Evolutionary conservation across 2,888 invertebrate species (phyloP).

Genomic region (Andrena bucephala): DNA sequence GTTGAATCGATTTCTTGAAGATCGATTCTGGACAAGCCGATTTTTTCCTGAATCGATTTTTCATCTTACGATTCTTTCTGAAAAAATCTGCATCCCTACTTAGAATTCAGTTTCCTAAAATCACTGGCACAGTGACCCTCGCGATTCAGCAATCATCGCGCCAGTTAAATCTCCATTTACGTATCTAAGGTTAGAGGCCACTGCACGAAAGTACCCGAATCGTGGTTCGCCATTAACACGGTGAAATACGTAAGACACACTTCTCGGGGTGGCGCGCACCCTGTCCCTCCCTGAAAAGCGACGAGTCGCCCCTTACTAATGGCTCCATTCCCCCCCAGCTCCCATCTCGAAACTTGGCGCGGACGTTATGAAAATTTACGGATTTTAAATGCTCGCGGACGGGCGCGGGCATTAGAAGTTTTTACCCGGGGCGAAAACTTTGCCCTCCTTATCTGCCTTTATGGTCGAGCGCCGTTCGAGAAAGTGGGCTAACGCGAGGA

Average conservation of each 20-base stretch:
- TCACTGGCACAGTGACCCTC: background rate
- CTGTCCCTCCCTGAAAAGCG: slow-evolving; percentile 23
- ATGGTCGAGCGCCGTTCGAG: slow-evolving; percentile 72
- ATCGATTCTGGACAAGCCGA: no score
- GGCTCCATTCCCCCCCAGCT: slow-evolving; percentile 19
- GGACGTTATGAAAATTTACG: slow-evolving; percentile 77
- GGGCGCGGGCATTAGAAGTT: slow-evolving; percentile 68
- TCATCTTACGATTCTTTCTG: no score
- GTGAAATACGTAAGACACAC: slow-evolving; percentile 10
- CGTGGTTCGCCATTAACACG: background rate
- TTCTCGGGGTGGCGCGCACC: slow-evolving; percentile 4
- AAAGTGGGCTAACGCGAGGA: slow-evolving; percentile 75
- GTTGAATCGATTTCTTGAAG: no score
- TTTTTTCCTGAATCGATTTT: no score
- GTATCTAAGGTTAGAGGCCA: background rate
- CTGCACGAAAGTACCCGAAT: background rate
- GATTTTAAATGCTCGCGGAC: slow-evolving; percentile 75
- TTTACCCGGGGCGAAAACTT: slow-evolving; percentile 67
- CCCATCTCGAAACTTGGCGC: slow-evolving; percentile 54
- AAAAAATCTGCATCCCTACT: no score
- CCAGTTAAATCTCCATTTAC: background rate
- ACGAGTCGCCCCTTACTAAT: slow-evolving; percentile 48
- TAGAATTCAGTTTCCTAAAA: no score
- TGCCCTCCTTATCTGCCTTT: slow-evolving; percentile 75
- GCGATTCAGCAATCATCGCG: background rate